phyloP scores from a whole-genome alignment of 2,797 vertebrate genomes.

The Ctenopoma multispine region DNA sequence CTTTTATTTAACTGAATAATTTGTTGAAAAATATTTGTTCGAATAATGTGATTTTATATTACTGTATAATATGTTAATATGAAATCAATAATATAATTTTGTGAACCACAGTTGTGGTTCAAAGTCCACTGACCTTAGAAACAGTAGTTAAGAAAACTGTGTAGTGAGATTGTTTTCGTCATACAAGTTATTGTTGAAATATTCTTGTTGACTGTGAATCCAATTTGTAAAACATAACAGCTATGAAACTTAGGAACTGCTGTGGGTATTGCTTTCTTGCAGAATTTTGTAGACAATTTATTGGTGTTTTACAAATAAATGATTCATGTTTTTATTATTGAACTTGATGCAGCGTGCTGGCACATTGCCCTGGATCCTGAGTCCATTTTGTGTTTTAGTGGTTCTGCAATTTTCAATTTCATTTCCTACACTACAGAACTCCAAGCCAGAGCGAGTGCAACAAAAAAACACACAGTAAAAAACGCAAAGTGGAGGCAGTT shows the following conservation, averaged over 20 bases:
- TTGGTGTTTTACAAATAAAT: conserved; percentile 46
- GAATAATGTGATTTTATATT: too few species aligned
- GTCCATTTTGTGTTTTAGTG: conserved; percentile 54
- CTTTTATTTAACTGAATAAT: too few species aligned
- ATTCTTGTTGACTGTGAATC: conserved; percentile 2
- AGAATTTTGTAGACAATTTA: conserved; percentile 14
- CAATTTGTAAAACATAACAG: conserved; percentile 27
- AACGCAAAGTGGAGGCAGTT: conserved; percentile 17
- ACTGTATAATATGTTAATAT: too few species aligned
- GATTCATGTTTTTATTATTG: conserved; percentile 55
- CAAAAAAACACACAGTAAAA: conserved; percentile 42
- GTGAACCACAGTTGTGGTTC: too few species aligned
- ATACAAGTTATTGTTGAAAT: background rate
- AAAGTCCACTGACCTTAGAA: too few species aligned
- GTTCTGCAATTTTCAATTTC: conserved; percentile 58
- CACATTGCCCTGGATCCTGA: conserved; percentile 17
- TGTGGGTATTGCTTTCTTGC: conserved; percentile 15
- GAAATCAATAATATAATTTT: too few species aligned
- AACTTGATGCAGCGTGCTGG: conserved; percentile 45
- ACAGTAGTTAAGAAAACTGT: too few species aligned
- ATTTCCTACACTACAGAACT: conserved; percentile 49
- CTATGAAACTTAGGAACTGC: conserved; percentile 13
- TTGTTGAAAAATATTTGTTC: too few species aligned
- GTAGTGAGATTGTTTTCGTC: background rate
- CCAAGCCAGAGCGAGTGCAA: conserved; percentile 30